Percentiles rank a stretch among this genome's conserved stretches.
Evolutionary conservation across 1,140 invertebrate genomes (phyloP).

Genomic region (Lepidotrigona ventralis): DNA sequence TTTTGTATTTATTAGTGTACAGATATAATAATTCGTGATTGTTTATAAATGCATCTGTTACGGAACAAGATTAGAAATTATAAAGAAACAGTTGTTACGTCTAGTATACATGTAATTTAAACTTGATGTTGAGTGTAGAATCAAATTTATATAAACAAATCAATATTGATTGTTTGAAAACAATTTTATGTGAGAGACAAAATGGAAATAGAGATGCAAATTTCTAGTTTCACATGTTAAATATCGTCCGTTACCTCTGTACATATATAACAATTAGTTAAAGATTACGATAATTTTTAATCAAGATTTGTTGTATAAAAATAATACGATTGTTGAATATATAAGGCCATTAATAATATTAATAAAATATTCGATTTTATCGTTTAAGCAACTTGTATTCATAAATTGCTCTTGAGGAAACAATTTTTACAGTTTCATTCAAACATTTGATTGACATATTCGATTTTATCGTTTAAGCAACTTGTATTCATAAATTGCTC

Average conservation of each 20-base stretch:
- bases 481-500: background rate
- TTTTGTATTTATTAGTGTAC: constrained; percentile 10
- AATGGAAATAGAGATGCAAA: background rate
- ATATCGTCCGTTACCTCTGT: background rate
- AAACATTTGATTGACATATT: constrained; percentile 6
- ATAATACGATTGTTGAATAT: no score
- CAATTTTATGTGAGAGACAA: background rate
- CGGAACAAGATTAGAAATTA: background rate
- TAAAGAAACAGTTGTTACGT: background rate
- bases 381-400: background rate
- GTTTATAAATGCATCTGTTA: constrained; percentile 1
- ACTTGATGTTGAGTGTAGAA: background rate
- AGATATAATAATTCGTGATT: constrained; percentile 3
- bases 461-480: background rate
- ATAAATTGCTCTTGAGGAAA: background rate
- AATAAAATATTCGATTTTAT: background rate
- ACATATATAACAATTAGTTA: accelerated
- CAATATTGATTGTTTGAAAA: background rate
- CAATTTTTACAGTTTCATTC: background rate
- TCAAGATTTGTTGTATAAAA: background rate
- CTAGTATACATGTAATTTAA: background rate
- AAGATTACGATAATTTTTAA: background rate
- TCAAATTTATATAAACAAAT: background rate
- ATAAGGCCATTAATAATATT: background rate
- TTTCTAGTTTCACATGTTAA: background rate